Conservation (phyloP, 2,113 vertebrate species). For the Cyprichromis sp. region DNA sequence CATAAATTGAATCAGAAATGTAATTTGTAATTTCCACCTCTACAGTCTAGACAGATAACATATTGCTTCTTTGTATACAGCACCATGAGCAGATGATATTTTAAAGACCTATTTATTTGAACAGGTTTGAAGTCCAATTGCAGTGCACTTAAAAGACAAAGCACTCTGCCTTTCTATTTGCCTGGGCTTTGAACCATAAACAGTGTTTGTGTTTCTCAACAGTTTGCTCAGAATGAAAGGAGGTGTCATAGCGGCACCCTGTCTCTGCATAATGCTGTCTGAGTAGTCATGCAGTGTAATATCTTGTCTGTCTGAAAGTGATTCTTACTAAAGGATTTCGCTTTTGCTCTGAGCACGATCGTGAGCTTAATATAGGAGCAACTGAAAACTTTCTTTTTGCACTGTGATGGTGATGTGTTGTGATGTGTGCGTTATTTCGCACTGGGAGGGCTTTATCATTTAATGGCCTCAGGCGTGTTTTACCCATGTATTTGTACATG, state of each 20-base stretch:
- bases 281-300: constrained; percentile 24
- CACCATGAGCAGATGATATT: not conserved
- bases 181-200: constrained; percentile 45
- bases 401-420: not conserved
- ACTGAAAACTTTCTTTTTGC: not conserved
- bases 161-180: constrained; percentile 8
- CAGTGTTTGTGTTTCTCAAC: constrained; percentile 24
- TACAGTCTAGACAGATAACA: not conserved
- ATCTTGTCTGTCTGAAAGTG: constrained; percentile 16
- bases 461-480: constrained; percentile 21
- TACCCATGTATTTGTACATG: not conserved
- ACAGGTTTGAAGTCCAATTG: constrained; percentile 9
- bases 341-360: not conserved
- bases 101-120: constrained; percentile 8
- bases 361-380: not conserved
- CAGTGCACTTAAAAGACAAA: constrained; percentile 41
- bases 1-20: not conserved
- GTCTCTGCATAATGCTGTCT: constrained; percentile 32
- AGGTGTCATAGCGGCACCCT: constrained; percentile 5
- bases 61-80: not conserved
- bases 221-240: constrained; percentile 14
- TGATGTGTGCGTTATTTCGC: not conserved
- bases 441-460: constrained; percentile 25
- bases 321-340: constrained; percentile 15
- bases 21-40: not conserved